phyloP scores from a whole-genome alignment of 2,113 vertebrate genomes.

The Oryzias javanicus region DNA sequence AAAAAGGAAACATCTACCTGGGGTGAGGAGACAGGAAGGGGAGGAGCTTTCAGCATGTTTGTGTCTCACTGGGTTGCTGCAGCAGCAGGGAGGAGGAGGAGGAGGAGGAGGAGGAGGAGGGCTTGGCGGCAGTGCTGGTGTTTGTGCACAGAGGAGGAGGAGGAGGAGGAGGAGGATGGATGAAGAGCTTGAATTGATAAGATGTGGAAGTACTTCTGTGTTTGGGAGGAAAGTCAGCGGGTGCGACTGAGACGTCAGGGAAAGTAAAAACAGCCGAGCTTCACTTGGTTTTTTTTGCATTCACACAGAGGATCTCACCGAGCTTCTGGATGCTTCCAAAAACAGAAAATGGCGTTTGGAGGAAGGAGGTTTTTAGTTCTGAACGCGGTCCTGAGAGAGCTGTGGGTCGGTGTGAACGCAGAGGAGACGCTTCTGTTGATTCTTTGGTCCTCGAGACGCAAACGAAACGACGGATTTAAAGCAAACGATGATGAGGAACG shows the following conservation, averaged over 20 bases:
- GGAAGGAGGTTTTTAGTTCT: no score
- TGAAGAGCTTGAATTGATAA: neutral
- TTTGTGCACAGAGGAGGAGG: conserved; percentile 43
- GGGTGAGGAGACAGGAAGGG: conserved; percentile 11
- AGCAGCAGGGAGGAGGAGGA: conserved; percentile 56
- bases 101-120: conserved; percentile 45
- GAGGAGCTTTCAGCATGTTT: neutral
- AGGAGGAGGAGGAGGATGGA: neutral
- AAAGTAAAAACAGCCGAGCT: no score
- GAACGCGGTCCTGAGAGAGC: no score
- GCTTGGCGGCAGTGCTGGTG: conserved; percentile 56
- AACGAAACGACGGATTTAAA: no score
- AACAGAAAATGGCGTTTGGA: no score
- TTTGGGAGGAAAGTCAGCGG: neutral
- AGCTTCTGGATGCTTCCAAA: no score
- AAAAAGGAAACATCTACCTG: conserved; percentile 70
- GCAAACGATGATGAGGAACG: no score
- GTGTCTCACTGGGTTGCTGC: conserved; percentile 6
- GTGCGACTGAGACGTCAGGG: neutral
- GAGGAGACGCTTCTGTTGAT: no score
- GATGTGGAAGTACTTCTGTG: neutral
- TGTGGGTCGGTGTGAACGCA: no score
- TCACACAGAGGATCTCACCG: no score
- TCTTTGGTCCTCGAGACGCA: no score
- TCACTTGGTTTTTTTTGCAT: no score